Percentiles rank a stretch among this genome's conserved stretches.
phyloP scores from a whole-genome alignment of 2,888 invertebrate species.

The Halocaridina rubra region DNA sequence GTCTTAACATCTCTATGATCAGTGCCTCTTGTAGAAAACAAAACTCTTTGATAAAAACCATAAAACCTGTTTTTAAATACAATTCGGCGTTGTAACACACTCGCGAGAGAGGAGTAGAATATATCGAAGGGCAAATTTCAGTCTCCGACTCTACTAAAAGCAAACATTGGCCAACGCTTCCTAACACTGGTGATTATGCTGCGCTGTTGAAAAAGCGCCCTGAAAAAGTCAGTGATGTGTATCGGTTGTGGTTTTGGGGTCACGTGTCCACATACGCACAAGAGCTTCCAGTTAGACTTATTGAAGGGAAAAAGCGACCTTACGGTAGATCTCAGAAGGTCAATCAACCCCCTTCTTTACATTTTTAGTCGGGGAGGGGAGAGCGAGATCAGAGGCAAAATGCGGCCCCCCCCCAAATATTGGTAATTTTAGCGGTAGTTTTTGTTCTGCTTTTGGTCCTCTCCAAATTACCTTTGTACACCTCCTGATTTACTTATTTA shows the following conservation, averaged over 20 bases:
- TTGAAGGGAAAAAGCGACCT: constrained; percentile 26
- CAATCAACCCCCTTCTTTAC: constrained; percentile 15
- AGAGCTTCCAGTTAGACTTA: constrained; percentile 30
- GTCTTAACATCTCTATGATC: too few relatives aligned
- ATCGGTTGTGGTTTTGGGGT: constrained; percentile 56
- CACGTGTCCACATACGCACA: constrained; percentile 57
- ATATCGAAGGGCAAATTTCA: background rate
- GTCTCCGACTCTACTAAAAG: too few relatives aligned
- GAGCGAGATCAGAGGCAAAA: background rate
- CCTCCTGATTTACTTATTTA: too few relatives aligned
- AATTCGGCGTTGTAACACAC: background rate
- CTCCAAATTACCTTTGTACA: too few relatives aligned
- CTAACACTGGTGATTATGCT: constrained; percentile 33
- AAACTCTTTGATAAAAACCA: too few relatives aligned
- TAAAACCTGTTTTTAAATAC: too few relatives aligned
- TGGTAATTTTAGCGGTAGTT: too few relatives aligned
- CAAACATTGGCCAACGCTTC: background rate
- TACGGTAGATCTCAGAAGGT: constrained; percentile 22
- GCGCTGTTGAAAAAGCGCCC: constrained; percentile 59
- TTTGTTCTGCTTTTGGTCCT: too few relatives aligned
- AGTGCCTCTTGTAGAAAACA: too few relatives aligned
- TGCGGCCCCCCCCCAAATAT: too few relatives aligned
- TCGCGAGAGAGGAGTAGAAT: background rate
- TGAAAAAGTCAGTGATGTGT: constrained; percentile 62
- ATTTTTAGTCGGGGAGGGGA: background rate